phyloP scores from a whole-genome alignment of 2,797 vertebrate species.

The Artibeus lituratus region DNA sequence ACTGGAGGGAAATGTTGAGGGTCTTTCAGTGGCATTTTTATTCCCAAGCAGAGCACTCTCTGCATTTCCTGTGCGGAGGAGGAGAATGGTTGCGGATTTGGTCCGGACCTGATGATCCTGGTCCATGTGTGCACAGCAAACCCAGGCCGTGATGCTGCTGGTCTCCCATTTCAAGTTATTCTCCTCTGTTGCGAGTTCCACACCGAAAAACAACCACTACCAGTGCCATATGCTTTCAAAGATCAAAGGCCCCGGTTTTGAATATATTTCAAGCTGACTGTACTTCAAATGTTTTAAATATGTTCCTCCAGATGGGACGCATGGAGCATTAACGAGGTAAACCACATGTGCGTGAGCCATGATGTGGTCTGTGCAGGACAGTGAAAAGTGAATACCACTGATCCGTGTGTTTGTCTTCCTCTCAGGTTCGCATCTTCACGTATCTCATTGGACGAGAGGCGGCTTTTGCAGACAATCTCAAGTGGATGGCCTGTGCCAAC shows the following conservation, averaged over 20 bases:
- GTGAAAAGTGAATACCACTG: not conserved
- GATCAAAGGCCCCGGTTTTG: conserved; percentile 63
- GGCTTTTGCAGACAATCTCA: conserved; percentile 97
- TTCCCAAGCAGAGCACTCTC: not conserved
- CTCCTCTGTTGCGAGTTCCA: conserved; percentile 42
- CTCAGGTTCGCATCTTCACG: conserved; percentile 96
- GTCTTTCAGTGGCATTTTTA: not conserved
- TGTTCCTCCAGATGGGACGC: conserved; percentile 26
- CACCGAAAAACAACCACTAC: conserved; percentile 33
- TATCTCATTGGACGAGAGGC: conserved; percentile 98
- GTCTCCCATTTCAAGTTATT: conserved; percentile 45
- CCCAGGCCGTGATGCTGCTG: not conserved
- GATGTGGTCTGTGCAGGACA: not conserved
- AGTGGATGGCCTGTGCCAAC: conserved; percentile 99
- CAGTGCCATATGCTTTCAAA: conserved; percentile 36
- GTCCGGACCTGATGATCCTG: not conserved
- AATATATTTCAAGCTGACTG: conserved; percentile 48
- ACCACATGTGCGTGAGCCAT: not conserved
- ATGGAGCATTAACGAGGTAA: conserved; percentile 48
- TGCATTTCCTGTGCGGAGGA: conserved; percentile 5
- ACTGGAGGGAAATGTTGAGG: not conserved
- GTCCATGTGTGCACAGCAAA: not conserved
- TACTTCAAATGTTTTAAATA: conserved; percentile 68
- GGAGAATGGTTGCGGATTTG: not conserved
- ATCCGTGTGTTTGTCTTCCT: conserved; percentile 40